A percentile compares a stretch with the other conserved stretches of the same genome.
These are phyloP conservation scores for Lasioglossum figueresi DNA, from an alignment of 2,888 invertebrate genomes.

Conservation along the genomic window DNA sequence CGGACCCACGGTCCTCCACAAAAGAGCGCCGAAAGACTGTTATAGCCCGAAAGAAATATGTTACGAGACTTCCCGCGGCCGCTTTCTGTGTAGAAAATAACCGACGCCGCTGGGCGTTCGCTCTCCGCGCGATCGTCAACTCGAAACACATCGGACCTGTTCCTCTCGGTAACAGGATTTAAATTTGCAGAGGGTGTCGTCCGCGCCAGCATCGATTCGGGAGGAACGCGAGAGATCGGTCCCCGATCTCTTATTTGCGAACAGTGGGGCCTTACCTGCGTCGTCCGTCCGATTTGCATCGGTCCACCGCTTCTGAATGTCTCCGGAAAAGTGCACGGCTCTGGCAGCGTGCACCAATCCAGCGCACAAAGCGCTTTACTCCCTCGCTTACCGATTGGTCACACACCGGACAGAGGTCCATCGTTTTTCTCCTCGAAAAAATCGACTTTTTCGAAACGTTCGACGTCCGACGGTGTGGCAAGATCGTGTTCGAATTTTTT, in stretches of 20 bases:
- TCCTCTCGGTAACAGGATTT: neutral
- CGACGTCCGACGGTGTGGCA: neutral
- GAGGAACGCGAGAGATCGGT: conserved; percentile 27
- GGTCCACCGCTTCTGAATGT: conserved; percentile 77
- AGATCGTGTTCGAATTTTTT: no score
- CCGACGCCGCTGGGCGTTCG: conserved; percentile 36
- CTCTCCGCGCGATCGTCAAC: conserved; percentile 18
- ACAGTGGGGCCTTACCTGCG: conserved; percentile 67
- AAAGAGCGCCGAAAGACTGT: conserved; percentile 72
- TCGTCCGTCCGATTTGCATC: conserved; percentile 75
- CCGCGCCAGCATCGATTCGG: neutral
- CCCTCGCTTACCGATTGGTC: conserved; percentile 72
- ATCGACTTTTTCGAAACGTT: neutral
- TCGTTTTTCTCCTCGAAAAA: neutral
- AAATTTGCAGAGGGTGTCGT: conserved; percentile 1
- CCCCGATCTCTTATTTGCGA: conserved; percentile 57
- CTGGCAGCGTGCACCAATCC: conserved; percentile 37
- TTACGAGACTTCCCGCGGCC: conserved; percentile 50
- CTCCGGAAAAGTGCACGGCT: conserved; percentile 69
- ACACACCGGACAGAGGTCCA: conserved; percentile 59
- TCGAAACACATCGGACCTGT: conserved; percentile 12
- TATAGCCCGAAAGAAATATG: conserved; percentile 65
- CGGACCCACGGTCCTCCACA: conserved; percentile 49
- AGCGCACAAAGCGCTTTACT: conserved; percentile 58
- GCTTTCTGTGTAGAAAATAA: conserved; percentile 36